These are phyloP conservation scores for Dallia pectoralis DNA, from an alignment of 2,797 vertebrate species.

Conservation along the genomic window DNA sequence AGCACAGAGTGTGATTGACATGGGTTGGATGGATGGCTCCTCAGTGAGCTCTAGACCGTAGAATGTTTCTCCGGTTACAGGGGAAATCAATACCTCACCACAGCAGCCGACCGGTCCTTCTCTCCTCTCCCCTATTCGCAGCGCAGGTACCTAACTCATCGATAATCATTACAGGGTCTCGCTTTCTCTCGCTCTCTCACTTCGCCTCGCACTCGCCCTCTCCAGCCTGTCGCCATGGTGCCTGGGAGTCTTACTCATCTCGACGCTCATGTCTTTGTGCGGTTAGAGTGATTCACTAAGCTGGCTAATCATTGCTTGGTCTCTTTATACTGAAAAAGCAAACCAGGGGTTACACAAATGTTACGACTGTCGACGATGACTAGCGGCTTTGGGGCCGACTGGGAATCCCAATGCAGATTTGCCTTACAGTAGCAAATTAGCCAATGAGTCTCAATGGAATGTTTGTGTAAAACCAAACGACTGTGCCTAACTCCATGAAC, in stretches of 20 bases:
- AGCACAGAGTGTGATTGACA: conserved; percentile 44
- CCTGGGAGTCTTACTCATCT: conserved; percentile 17
- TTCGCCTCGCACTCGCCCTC: conserved; percentile 15
- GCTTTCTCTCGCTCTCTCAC: conserved; percentile 24
- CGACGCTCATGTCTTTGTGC: background rate
- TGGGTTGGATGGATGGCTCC: conserved; percentile 48
- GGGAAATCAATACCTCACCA: conserved; percentile 62
- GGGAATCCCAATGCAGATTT: conserved; percentile 67
- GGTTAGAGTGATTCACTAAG: background rate
- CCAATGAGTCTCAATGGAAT: conserved; percentile 37
- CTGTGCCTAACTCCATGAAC: conserved; percentile 56
- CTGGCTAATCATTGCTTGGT: background rate
- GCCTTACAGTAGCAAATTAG: conserved; percentile 54
- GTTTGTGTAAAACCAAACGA: conserved; percentile 63
- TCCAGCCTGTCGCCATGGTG: conserved; percentile 42
- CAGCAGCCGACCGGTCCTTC: conserved; percentile 44
- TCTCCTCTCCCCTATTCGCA: conserved; percentile 18
- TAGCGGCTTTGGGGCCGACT: conserved; percentile 46
- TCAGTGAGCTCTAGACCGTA: conserved; percentile 52
- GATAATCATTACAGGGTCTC: conserved; percentile 52
- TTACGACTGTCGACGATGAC: conserved; percentile 28
- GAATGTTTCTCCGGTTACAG: conserved; percentile 66
- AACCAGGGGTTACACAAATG: conserved; percentile 31
- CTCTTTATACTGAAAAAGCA: conserved; percentile 22
- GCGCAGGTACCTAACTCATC: conserved; percentile 64